phyloP scores from a whole-genome alignment of 2,888 invertebrate genomes.

The Acrocera orbiculus region DNA sequence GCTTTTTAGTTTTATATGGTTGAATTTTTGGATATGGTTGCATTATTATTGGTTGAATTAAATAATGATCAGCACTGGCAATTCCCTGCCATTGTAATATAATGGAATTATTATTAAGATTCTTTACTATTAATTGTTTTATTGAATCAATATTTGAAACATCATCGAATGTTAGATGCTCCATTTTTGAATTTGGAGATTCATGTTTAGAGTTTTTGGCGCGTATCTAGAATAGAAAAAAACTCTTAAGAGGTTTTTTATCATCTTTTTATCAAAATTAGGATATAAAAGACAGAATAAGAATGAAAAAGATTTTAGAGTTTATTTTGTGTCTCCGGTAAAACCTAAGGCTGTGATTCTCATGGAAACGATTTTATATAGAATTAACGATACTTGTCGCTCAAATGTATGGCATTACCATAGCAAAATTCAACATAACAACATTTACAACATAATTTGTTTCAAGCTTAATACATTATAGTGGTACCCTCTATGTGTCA shows the following conservation, averaged over 20 bases:
- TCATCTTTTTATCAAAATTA: background rate
- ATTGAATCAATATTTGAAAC: slow-evolving; percentile 44
- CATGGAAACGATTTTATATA: too few relatives aligned
- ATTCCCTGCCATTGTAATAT: slow-evolving; percentile 43
- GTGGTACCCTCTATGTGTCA: too few relatives aligned
- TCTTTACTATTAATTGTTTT: slow-evolving; percentile 35
- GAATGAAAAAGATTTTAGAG: background rate
- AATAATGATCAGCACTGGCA: slow-evolving; percentile 41
- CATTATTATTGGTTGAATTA: slow-evolving; percentile 34
- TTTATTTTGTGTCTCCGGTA: too few relatives aligned
- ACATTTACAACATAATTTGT: too few relatives aligned
- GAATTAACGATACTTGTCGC: too few relatives aligned
- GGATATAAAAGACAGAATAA: background rate
- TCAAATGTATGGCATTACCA: too few relatives aligned
- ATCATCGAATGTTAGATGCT: slow-evolving; percentile 43
- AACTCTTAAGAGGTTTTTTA: background rate
- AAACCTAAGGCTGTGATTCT: too few relatives aligned
- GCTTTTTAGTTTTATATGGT: slow-evolving; percentile 30
- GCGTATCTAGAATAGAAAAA: slow-evolving; percentile 34
- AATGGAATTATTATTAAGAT: slow-evolving; percentile 35
- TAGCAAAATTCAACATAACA: too few relatives aligned
- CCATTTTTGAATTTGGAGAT: slow-evolving; percentile 42
- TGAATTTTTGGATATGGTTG: slow-evolving; percentile 38
- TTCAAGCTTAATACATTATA: too few relatives aligned
- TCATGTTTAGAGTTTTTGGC: slow-evolving; percentile 44